A percentile compares a stretch with the other conserved stretches of the same genome.
phyloP scores from a whole-genome alignment of 1,140 invertebrate genomes.

The Goniozus legneri region DNA sequence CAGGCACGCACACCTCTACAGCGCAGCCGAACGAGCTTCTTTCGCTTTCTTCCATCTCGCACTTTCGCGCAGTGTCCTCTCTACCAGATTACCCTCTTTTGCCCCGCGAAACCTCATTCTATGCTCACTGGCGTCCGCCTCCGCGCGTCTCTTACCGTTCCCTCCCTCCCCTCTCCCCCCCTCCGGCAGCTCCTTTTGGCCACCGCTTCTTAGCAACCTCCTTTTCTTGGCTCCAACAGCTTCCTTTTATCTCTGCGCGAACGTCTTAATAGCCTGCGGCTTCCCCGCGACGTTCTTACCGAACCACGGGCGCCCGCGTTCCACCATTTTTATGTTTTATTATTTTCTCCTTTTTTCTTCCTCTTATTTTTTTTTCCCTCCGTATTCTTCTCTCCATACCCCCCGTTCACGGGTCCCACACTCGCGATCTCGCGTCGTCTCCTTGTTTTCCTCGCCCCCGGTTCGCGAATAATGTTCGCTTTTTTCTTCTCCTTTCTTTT shows the following conservation, averaged over 20 bases:
- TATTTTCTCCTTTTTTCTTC: conserved; percentile 17
- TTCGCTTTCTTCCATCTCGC: background rate
- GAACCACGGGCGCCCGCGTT: conserved; percentile 23
- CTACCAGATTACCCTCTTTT: background rate
- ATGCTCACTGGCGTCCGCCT: background rate
- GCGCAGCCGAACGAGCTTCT: conserved; percentile 18
- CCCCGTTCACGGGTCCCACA: no score
- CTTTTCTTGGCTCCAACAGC: conserved; percentile 21
- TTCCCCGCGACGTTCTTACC: no score
- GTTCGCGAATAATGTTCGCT: no score
- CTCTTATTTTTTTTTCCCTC: no score
- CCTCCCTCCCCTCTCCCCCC: background rate
- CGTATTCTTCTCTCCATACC: conserved; percentile 1
- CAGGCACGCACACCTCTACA: background rate
- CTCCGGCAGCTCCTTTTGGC: conserved; percentile 9
- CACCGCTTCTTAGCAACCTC: conserved; percentile 2
- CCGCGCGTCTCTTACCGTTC: conserved; percentile 1
- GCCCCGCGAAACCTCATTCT: background rate
- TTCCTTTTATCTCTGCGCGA: conserved; percentile 47
- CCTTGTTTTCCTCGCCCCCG: no score
- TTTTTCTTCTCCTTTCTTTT: no score
- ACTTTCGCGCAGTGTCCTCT: background rate
- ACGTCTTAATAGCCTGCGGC: conserved; percentile 51
- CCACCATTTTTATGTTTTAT: conserved; percentile 42
- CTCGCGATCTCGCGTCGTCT: no score